Evolutionary conservation across 2,888 invertebrate species (phyloP).

Genomic region (Arctia plantaginis): DNA sequence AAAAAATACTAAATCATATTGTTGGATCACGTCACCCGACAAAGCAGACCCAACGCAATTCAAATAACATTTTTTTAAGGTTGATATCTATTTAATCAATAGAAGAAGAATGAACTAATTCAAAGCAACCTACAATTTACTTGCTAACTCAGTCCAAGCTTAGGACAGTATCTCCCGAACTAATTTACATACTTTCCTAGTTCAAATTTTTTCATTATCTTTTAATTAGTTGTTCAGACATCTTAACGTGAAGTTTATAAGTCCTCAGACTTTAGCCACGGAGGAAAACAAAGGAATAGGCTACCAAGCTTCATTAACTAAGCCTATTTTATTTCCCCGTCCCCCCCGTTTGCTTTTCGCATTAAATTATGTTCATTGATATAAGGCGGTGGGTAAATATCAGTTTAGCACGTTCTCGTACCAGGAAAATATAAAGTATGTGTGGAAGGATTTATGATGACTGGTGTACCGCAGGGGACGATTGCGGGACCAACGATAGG

Average conservation of each 20-base stretch:
- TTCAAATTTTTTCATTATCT: conserved; percentile 75
- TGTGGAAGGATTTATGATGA: conserved; percentile 48
- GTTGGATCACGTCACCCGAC: neutral
- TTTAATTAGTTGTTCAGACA: conserved; percentile 71
- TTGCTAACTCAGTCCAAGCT: conserved; percentile 45
- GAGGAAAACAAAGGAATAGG: conserved; percentile 33
- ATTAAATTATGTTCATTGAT: conserved; percentile 60
- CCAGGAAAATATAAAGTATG: conserved; percentile 66
- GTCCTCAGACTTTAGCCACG: conserved; percentile 29
- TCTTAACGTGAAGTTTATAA: conserved; percentile 57
- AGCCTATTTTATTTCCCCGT: conserved; percentile 28
- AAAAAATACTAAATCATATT: neutral
- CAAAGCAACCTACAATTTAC: conserved; percentile 43
- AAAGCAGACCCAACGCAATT: neutral
- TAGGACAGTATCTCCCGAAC: conserved; percentile 52
- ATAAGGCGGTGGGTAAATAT: conserved; percentile 63
- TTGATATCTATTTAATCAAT: conserved; percentile 3
- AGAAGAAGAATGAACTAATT: conserved; percentile 36
- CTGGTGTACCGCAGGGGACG: conserved; percentile 40
- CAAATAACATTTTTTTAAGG: neutral
- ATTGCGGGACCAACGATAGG: conserved; percentile 41
- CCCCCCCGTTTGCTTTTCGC: conserved; percentile 46
- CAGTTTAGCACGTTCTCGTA: conserved; percentile 65
- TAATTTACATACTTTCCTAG: conserved; percentile 74
- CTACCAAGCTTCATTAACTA: conserved; percentile 54